Evolutionary conservation across 2,888 invertebrate species (phyloP), one percentile per base, ranked within the genome.

Genomic region (Pantelozetes paolii): DNA sequence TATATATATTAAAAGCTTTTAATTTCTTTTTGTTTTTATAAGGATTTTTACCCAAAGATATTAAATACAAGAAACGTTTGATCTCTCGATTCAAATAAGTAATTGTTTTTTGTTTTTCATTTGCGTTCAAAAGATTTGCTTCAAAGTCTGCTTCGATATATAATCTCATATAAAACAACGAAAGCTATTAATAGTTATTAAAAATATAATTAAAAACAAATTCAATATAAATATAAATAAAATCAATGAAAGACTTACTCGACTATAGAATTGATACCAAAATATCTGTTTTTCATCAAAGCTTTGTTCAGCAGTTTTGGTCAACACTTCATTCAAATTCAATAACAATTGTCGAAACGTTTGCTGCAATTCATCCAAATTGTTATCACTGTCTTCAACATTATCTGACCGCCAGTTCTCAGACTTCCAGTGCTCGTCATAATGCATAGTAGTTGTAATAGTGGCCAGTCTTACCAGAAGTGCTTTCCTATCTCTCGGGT

Each of bases 191-290:
- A n/a, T 11, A 3, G 23, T 6, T 26, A 54, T 23, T 26, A 11
- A 11, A 54, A 8, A 13, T 57, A n/a, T 28, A 28, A 9, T 6
- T 28, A 28, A 6, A 20, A 54, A 48, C 18, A 11, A 48, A 48
- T 48, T 48, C 3, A 48, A 48, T 11, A 48, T n/a, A 48, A 48
- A 9, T 48, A 48, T 48, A 48, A 48, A n/a, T 48, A 48, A 48
- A 9, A 48, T 3, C n/a, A 48, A 6, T 48, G n/a, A n/a, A 11
- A n/a, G 59, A 59, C 59, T 32, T 59, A 59, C 59, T 28, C n/a
- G 13, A 23, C 32, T 59, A 30, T 59, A 59, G 28, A 59, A 59
- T 3, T 59, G 59, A 59, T 59, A 59, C 59, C 59, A 59, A 59
- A 59, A 59, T 32, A 30, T 32, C 11, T 59, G 59, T 1, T 59